Evolutionary conservation across 2,113 vertebrate genomes (phyloP), one percentile per base, ranked within the genome.

Genomic region (Castor canadensis): DNA sequence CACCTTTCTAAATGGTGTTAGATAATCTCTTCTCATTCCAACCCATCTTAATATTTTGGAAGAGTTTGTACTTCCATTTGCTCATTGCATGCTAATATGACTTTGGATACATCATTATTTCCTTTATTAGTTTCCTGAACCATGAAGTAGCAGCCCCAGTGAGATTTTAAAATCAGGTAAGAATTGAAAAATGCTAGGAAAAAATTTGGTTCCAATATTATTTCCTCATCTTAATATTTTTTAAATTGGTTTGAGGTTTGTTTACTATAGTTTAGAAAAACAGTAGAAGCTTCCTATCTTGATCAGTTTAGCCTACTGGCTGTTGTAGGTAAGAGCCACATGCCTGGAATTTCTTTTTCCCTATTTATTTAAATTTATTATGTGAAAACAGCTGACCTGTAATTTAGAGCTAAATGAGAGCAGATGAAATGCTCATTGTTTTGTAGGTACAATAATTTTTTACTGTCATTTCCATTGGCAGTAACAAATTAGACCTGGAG

Each of bases 391-490:
- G n/a, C 45, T 73, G 26, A 4, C 66, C 20, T 91, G 7, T 91
- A 73, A 62, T 89, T 91, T 77, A 77, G 73, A 89, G 10, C 30
- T 82, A 47, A 87, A 35, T 71, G 77, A 86, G 73, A 86, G 66
- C 38, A 93, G 45, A 43, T 86, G 30, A 87, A 82, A 43, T 87
- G 19, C 76, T 87, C n/a, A 86, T 0, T 89, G 15, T 69, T 72
- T 73, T 71, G 22, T 92, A 52, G 30, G 38, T 67, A 6, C n/a
- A n/a, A n/a, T n/a, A n/a, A n/a, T n/a, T n/a, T n/a, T 35, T 72
- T 30, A 64, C 45, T 64, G 67, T 90, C 86, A 69, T 93, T 95
- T 90, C 76, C 19, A 17, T 96, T 66, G 52, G 45, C 26, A 81
- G 52, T 86, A 82, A 90, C 75, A 95, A 56, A 83, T 93, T 69